Percentiles rank a stretch among this genome's conserved stretches.
phyloP scores from a whole-genome alignment of 2,797 vertebrate species.

The Acanthurus lineatus region DNA sequence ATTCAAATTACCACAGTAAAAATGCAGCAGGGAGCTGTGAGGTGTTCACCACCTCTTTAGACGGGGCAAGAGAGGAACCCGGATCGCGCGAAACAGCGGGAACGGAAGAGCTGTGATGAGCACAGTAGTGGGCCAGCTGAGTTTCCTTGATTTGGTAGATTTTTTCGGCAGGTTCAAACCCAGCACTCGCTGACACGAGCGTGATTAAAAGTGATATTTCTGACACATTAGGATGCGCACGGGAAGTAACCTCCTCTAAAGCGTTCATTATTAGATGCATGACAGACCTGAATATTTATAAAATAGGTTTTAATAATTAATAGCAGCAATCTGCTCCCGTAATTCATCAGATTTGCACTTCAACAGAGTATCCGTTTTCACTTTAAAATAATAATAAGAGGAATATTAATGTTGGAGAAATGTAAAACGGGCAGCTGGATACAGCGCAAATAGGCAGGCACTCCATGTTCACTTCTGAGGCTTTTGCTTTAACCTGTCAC shows the following conservation, averaged over 20 bases:
- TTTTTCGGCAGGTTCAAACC: conserved; percentile 76
- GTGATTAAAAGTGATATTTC: conserved; percentile 91
- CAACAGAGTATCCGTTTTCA: conserved; percentile 91
- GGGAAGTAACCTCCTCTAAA: conserved; percentile 92
- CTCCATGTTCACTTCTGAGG: conserved; percentile 66
- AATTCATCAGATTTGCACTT: conserved; percentile 93
- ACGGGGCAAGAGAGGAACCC: conserved; percentile 65
- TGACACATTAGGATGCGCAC: conserved; percentile 90
- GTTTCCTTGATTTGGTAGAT: conserved; percentile 75
- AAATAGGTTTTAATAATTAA: conserved; percentile 99
- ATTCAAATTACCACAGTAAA: conserved; percentile 80
- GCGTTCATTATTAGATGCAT: conserved; percentile 92
- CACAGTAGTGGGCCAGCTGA: conserved; percentile 64
- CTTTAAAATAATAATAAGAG: conserved; percentile 92
- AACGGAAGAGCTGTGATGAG: conserved; percentile 66
- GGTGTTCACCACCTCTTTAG: conserved; percentile 69
- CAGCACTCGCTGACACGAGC: conserved; percentile 78
- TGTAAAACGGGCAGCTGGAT: conserved; percentile 86
- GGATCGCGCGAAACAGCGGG: conserved; percentile 61
- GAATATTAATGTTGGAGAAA: conserved; percentile 88
- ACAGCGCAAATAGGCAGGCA: conserved; percentile 64
- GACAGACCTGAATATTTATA: conserved; percentile 99
- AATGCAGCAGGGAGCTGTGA: conserved; percentile 70
- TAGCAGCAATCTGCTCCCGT: conserved; percentile 99
- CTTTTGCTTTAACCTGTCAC: conserved; percentile 64